phyloP scores from a whole-genome alignment of 2,113 vertebrate species.

The Meleagris gallopavo region DNA sequence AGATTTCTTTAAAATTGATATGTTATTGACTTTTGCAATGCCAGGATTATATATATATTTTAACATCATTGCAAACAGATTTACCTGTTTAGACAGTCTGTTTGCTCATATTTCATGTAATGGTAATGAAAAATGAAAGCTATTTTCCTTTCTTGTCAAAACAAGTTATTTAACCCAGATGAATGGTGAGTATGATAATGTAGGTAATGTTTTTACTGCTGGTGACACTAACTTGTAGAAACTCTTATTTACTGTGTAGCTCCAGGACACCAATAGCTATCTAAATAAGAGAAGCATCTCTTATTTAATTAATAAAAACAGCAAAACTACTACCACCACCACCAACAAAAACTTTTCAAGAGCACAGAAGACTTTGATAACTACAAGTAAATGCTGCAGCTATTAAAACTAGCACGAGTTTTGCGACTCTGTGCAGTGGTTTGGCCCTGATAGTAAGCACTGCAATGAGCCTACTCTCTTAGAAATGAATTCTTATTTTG shows the following conservation, averaged over 20 bases:
- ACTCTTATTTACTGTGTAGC: not conserved
- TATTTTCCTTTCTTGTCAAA: conserved; percentile 49
- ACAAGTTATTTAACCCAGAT: not conserved
- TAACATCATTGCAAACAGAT: not conserved
- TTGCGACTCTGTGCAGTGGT: not conserved
- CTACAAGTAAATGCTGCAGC: not conserved
- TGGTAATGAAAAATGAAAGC: conserved; percentile 48
- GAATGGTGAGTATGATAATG: not conserved
- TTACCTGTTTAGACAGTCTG: conserved; percentile 13
- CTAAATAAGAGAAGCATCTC: not conserved
- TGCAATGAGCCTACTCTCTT: rapidly evolving
- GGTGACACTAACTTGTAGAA: not conserved
- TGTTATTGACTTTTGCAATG: not conserved
- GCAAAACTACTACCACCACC: not conserved
- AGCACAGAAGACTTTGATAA: not conserved
- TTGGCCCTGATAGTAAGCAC: not conserved
- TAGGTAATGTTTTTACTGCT: not conserved
- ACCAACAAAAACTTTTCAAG: not conserved
- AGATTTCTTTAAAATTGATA: not conserved
- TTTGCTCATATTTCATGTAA: conserved; percentile 14
- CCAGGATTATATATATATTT: not conserved
- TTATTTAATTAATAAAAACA: not conserved
- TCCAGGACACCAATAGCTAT: not conserved
- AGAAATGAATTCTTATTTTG: not conserved
- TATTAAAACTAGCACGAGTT: not conserved